Evolutionary conservation across 2,113 vertebrate species (phyloP).

Genomic region (Raja brachyura): DNA sequence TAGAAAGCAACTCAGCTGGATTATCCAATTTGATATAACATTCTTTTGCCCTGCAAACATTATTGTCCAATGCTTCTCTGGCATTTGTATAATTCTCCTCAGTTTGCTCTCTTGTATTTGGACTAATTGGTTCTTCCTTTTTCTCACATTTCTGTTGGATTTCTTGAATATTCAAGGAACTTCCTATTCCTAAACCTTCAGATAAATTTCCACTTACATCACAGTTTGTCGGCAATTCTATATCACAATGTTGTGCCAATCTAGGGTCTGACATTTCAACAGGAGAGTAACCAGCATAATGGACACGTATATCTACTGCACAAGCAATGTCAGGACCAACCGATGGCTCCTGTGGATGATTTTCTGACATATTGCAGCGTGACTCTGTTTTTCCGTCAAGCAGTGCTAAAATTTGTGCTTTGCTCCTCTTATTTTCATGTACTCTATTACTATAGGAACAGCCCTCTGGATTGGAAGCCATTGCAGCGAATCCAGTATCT

Average conservation of each 20-base stretch:
- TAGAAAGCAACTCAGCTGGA: neutral
- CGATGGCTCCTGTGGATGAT: neutral
- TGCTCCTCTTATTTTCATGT: conserved; percentile 55
- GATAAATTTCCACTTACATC: neutral
- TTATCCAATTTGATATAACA: neutral
- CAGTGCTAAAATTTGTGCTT: conserved; percentile 60
- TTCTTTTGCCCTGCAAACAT: neutral
- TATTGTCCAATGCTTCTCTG: neutral
- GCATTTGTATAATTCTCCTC: neutral
- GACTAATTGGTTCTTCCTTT: neutral
- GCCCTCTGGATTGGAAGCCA: neutral
- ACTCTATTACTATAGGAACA: neutral
- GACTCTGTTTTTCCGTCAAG: conserved; percentile 47
- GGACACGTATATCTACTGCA: neutral
- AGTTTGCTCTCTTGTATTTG: neutral
- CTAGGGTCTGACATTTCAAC: neutral
- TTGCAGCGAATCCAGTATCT: conserved; percentile 25
- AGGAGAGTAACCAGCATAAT: neutral
- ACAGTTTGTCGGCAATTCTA: neutral
- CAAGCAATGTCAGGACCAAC: neutral
- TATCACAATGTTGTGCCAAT: neutral
- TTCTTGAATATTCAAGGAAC: conserved; percentile 7
- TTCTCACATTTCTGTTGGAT: neutral
- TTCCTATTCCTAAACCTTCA: neutral
- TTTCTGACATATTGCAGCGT: neutral